Base-by-base conservation (phyloP, 2,113 vertebrate genomes). In the Aspidoscelis tigris region DNA sequence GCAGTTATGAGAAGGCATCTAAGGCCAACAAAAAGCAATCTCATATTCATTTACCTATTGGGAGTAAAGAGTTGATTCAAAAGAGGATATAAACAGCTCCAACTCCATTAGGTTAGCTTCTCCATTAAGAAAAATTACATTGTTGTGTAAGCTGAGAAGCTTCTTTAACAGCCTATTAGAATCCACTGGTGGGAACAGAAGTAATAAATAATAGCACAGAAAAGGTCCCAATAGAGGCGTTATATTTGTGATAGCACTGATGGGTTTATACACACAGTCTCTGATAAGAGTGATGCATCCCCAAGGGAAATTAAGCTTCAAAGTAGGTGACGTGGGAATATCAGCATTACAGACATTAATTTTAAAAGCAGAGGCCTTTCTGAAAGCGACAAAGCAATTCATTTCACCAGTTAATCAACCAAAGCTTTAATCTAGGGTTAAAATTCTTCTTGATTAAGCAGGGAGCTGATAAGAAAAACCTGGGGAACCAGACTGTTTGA, bases 141-240 rank as follows among this genome's bases (percentile, higher is more conserved):
- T 75, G 77, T 76, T 87, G 71, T 79, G 76, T 79, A 83, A 83
- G 72, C 70, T 21, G 50, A 83, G 76, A 66, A 44, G 61, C 69
- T 55, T 79, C 69, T 73, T 79, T 78, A 82, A 53, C 76, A 79
- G 70, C 70, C 76, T 47, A 83, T 87, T 83, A 87, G 81, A 83
- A 87, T 68, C 39, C 58, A 68, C 68, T 21, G 47, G 61, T 87
- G 80, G 75, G 61, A 47, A 58, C 26, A 11, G 21, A 78, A 78
- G 44, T 83, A 79, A 79, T 74, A 79, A 87, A 83, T 82, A 86
- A 84, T 5, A 65, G 22, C 69, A 73, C 20, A 18, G 7, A 79
- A 76, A 70, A 58, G 39, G 76, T 79, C 70, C 76, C 81, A 7
- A 33, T 4, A 47, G 81, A 11, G 44, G 61, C 2, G 33, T 82